Evolutionary conservation across 1,140 invertebrate genomes (phyloP).

Genomic region (Coptotermes formosanus): DNA sequence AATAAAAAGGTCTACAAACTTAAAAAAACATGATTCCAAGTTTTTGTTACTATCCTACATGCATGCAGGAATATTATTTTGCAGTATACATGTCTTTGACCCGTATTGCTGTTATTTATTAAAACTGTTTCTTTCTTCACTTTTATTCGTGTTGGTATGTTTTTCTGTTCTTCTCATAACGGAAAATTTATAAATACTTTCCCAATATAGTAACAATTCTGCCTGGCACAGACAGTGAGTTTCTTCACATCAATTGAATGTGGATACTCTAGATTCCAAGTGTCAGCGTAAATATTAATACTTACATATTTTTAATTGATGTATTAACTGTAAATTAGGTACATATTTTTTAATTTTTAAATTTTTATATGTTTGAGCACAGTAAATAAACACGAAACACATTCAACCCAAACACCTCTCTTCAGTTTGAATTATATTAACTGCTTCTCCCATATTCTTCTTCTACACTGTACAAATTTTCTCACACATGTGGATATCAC

Average conservation of each 20-base stretch:
- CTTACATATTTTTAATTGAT: neutral
- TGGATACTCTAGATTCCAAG: neutral
- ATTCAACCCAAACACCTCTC: neutral
- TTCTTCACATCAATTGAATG: neutral
- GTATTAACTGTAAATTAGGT: constrained; percentile 5
- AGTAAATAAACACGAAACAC: constrained; percentile 6
- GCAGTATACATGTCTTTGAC: no score
- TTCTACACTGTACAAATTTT: neutral
- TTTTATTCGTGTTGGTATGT: no score
- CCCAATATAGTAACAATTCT: neutral
- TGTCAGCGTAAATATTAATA: neutral
- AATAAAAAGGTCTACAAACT: no score
- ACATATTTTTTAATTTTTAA: neutral
- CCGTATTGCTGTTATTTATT: no score
- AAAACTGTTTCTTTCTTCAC: no score
- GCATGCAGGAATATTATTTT: no score
- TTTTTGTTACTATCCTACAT: no score
- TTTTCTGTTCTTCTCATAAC: no score
- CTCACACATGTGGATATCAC: neutral
- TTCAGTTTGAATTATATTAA: neutral
- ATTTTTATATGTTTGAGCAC: constrained; percentile 8
- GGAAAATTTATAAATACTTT: neutral
- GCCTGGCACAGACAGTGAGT: neutral
- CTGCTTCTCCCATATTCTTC: neutral
- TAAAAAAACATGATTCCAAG: no score